Conservation (phyloP, 2,888 invertebrate genomes). For the Galerucella calmariensis region DNA sequence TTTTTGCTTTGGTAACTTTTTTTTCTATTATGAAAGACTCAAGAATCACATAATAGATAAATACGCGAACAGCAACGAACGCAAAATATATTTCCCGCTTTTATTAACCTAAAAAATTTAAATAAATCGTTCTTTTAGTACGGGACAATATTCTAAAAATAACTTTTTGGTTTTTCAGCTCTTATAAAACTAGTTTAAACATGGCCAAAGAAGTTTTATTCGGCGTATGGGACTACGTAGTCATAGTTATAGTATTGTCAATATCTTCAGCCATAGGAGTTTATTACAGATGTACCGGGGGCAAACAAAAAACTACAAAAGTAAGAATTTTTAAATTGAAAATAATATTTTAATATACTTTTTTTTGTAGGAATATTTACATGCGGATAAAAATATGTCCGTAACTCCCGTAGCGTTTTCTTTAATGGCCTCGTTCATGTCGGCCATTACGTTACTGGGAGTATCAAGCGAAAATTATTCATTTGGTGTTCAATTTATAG, state of each 20-base stretch:
- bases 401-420: slow-evolving; percentile 86
- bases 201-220: slow-evolving; percentile 61
- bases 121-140: too few relatives aligned
- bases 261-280: slow-evolving; percentile 83
- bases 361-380: slow-evolving; percentile 78
- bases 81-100: too few relatives aligned
- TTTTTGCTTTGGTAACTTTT: too few relatives aligned
- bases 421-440: slow-evolving; percentile 94
- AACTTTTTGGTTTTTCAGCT: slow-evolving; percentile 12
- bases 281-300: slow-evolving; percentile 87
- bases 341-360: slow-evolving; percentile 4
- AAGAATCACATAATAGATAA: too few relatives aligned
- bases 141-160: too few relatives aligned
- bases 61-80: too few relatives aligned
- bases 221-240: slow-evolving; percentile 79
- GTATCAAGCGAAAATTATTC: slow-evolving; percentile 89
- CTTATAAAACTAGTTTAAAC: not conserved
- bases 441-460: slow-evolving; percentile 89
- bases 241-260: slow-evolving; percentile 76
- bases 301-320: slow-evolving; percentile 84
- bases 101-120: too few relatives aligned
- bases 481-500: slow-evolving; percentile 82
- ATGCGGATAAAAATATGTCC: slow-evolving; percentile 85
- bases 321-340: slow-evolving; percentile 63
- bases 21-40: too few relatives aligned